A percentile compares a stretch with the other conserved stretches of the same genome.
Evolutionary conservation across 2,888 invertebrate genomes (phyloP).

Genomic region (Meganola albula): DNA sequence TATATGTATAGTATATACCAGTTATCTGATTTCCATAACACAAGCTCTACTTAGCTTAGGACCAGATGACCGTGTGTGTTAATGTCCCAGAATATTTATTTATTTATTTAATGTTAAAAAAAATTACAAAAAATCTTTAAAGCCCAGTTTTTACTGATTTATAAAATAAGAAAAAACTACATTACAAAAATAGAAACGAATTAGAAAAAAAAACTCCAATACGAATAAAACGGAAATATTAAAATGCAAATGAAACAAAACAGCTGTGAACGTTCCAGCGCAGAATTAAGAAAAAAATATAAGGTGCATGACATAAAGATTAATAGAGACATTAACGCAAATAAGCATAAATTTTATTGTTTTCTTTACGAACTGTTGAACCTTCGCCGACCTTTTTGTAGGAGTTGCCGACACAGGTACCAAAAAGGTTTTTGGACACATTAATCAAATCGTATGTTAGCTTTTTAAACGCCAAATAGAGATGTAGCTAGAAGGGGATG

Average conservation of each 20-base stretch:
- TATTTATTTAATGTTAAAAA: too few species aligned
- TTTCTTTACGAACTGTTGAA: constrained; percentile 38
- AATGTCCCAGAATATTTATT: too few species aligned
- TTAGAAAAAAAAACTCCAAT: constrained; percentile 11
- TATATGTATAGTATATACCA: too few species aligned
- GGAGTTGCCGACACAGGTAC: constrained; percentile 66
- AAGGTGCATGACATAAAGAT: constrained; percentile 54
- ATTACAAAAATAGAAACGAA: too few species aligned
- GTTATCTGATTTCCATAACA: too few species aligned
- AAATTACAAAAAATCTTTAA: too few species aligned
- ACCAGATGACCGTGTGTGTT: too few species aligned
- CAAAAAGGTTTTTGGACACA: constrained; percentile 41
- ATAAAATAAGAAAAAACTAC: too few species aligned
- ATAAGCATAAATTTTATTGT: constrained; percentile 55
- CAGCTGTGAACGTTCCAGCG: constrained; percentile 40
- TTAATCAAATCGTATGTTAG: constrained; percentile 64
- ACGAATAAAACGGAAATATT: constrained; percentile 41
- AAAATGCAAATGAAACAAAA: constrained; percentile 55
- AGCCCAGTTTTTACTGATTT: too few species aligned
- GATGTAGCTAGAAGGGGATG: constrained; percentile 42
- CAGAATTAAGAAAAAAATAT: constrained; percentile 35
- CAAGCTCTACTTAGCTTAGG: too few species aligned
- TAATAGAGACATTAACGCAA: constrained; percentile 69
- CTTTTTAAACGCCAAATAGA: constrained; percentile 62
- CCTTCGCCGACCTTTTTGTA: constrained; percentile 50